These are phyloP conservation scores for Bubalus kerabau DNA, from an alignment of 2,113 vertebrate species.

Conservation along the genomic window DNA sequence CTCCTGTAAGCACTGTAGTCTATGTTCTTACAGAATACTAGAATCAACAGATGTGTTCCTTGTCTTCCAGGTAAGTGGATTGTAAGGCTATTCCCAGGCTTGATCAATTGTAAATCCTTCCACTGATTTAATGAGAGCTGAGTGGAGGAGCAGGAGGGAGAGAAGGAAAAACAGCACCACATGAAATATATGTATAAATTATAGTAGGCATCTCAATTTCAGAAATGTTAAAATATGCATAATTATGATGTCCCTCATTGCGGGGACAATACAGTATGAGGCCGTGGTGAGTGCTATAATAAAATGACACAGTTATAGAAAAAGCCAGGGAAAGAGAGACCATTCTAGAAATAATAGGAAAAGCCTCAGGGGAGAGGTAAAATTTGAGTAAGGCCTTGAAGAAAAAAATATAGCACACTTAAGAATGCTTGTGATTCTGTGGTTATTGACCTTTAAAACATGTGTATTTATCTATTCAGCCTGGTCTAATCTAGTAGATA, in stretches of 20 bases:
- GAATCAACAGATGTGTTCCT: background rate
- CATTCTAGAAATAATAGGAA: conserved; percentile 9
- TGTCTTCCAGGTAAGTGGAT: background rate
- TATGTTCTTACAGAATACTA: background rate
- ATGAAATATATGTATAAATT: background rate
- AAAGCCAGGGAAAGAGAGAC: background rate
- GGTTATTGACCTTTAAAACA: conserved; percentile 5
- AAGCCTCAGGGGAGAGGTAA: background rate
- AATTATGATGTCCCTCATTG: background rate
- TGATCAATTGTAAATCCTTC: background rate
- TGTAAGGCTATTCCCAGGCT: background rate
- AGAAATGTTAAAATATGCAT: background rate
- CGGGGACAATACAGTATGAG: background rate
- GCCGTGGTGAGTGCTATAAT: background rate
- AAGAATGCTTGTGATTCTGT: background rate
- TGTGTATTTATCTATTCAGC: background rate
- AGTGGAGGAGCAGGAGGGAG: background rate
- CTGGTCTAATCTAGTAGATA: conserved; percentile 14
- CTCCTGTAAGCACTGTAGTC: background rate
- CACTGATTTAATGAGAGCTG: background rate
- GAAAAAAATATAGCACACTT: background rate
- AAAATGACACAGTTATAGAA: background rate
- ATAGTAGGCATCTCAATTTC: background rate
- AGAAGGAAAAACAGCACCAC: background rate
- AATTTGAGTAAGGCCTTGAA: conserved; percentile 32